Percentiles rank a stretch among this genome's conserved stretches.
These are phyloP conservation scores for Aphidoletes aphidimyza DNA, from an alignment of 2,888 invertebrate genomes.

Conservation along the genomic window DNA sequence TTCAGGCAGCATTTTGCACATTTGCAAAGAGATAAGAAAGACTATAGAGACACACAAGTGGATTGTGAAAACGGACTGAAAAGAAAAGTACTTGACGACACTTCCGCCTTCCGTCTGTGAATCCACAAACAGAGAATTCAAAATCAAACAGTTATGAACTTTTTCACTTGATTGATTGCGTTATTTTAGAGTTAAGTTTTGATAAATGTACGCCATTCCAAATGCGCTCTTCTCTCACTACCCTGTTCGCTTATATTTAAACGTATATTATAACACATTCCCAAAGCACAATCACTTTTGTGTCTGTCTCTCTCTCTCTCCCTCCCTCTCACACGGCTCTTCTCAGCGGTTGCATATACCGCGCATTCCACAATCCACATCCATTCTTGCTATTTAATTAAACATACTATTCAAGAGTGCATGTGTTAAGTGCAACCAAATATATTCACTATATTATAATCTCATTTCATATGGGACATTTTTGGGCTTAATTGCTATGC, in stretches of 20 bases:
- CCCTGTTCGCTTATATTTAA: constrained; percentile 36
- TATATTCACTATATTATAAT: neutral
- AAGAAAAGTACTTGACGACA: neutral
- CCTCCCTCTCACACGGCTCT: too few species aligned
- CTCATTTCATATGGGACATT: neutral
- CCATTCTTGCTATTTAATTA: neutral
- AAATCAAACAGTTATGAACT: neutral
- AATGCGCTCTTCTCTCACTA: neutral
- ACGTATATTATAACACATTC: neutral
- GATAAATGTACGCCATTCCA: neutral
- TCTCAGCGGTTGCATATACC: too few species aligned
- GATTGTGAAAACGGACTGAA: neutral
- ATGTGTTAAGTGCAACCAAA: constrained; percentile 31
- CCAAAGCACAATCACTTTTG: neutral
- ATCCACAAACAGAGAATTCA: neutral
- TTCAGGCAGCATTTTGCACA: too few species aligned
- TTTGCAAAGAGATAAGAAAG: neutral
- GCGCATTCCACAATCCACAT: neutral
- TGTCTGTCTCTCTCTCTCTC: too few species aligned
- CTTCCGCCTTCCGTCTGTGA: neutral
- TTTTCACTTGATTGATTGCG: constrained; percentile 1
- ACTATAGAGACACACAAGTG: neutral
- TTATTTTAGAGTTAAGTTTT: neutral
- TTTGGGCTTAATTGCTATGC: neutral
- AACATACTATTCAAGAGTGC: constrained; percentile 15